These are phyloP conservation scores for Tenebrosternarchus preto DNA, from an alignment of 2,113 vertebrate species.

Conservation along the genomic window DNA sequence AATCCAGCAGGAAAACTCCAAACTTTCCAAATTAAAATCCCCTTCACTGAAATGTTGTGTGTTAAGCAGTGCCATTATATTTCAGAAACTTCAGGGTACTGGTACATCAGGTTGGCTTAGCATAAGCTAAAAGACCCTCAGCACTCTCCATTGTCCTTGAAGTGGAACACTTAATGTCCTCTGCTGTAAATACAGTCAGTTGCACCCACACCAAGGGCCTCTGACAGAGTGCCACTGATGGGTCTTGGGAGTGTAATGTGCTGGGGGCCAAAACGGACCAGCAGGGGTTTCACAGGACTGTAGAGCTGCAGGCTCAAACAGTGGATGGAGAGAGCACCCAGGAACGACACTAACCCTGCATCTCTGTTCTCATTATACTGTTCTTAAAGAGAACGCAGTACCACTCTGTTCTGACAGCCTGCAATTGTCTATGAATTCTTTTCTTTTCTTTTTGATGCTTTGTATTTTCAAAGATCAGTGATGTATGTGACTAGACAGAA, in stretches of 20 bases:
- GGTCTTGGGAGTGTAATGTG: constrained; percentile 42
- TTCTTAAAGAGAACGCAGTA: neutral
- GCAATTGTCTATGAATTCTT: neutral
- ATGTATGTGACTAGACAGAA: neutral
- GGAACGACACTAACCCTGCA: constrained; percentile 3
- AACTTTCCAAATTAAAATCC: constrained; percentile 43
- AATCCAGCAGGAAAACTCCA: neutral
- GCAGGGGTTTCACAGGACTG: constrained; percentile 4
- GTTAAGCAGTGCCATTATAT: constrained; percentile 27
- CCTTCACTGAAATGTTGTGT: constrained; percentile 34
- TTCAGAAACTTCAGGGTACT: constrained; percentile 33
- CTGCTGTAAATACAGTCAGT: constrained; percentile 29
- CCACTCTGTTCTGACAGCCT: neutral
- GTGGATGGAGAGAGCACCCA: neutral
- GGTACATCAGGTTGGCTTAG: constrained; percentile 19
- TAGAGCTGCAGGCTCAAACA: constrained; percentile 23
- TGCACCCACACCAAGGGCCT: constrained; percentile 9
- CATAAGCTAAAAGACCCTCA: constrained; percentile 46
- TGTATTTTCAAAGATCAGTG: neutral
- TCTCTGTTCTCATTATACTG: neutral
- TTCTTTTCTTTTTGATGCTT: no score
- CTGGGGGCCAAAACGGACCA: constrained; percentile 15
- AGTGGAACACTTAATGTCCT: constrained; percentile 36
- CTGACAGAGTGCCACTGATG: constrained; percentile 34
- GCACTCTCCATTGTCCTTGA: constrained; percentile 43